phyloP scores from a whole-genome alignment of 2,888 invertebrate species.

The Strigamia transsilvanica region DNA sequence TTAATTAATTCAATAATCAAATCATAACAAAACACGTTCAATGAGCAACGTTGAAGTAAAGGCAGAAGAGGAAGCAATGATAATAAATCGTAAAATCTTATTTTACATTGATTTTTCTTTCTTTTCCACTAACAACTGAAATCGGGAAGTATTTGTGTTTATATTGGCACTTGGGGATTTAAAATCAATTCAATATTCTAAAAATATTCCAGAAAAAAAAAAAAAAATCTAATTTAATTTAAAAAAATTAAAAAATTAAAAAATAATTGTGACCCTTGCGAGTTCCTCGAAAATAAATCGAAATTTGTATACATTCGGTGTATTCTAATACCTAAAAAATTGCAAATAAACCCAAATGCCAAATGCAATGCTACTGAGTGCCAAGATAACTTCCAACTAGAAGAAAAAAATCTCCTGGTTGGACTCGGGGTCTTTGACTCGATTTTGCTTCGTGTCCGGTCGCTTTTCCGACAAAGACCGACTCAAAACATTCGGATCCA shows the following conservation, averaged over 20 bases:
- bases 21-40: neutral
- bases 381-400: slow-evolving; percentile 52
- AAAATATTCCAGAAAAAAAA: neutral
- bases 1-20: neutral
- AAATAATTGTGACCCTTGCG: neutral
- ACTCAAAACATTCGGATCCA: neutral
- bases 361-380: slow-evolving; percentile 36
- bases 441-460: slow-evolving; percentile 17
- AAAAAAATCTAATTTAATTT: neutral
- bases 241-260: neutral
- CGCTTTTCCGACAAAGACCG: slow-evolving; percentile 12
- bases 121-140: neutral
- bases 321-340: neutral
- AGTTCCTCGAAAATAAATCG: neutral
- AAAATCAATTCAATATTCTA: neutral
- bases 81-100: neutral
- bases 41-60: slow-evolving; percentile 21
- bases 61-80: neutral
- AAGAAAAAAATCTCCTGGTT: slow-evolving; percentile 57
- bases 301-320: slow-evolving; percentile 6
- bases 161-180: slow-evolving; percentile 45
- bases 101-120: neutral
- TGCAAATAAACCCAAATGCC: slow-evolving; percentile 33
- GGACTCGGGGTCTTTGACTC: slow-evolving; percentile 55
- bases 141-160: slow-evolving; percentile 10